Conservation (phyloP, 2,888 invertebrate species). For the Heliconius sara region DNA sequence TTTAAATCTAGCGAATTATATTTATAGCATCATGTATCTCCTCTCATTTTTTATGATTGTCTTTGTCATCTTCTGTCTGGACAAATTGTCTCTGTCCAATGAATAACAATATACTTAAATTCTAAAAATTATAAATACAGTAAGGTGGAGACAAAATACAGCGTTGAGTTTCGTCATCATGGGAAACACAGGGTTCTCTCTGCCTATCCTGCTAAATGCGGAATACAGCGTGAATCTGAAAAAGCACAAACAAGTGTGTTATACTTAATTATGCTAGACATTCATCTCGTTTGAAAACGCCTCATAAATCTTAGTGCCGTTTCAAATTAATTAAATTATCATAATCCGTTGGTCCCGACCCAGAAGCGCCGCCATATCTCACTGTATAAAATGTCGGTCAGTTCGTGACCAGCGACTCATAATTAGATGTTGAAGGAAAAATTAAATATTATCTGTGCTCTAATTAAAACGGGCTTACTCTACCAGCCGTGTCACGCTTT, state of each 20-base stretch:
- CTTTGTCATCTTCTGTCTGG: no score
- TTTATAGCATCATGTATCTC: no score
- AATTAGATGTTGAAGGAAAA: conserved; percentile 35
- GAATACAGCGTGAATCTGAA: no score
- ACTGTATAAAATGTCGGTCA: conserved; percentile 40
- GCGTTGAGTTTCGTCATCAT: no score
- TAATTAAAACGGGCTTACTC: conserved; percentile 21
- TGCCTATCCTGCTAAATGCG: no score
- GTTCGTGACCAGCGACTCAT: conserved; percentile 31
- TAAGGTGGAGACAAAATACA: no score
- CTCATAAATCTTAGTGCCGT: conserved; percentile 36
- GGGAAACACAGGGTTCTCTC: no score
- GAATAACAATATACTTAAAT: no score
- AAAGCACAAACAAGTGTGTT: background rate
- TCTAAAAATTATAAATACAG: no score
- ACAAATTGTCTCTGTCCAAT: no score
- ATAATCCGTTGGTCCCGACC: conserved; percentile 45
- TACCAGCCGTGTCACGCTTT: conserved; percentile 23
- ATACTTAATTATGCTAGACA: conserved; percentile 12
- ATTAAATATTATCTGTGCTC: conserved; percentile 32
- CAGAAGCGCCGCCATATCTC: conserved; percentile 40
- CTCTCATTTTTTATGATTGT: no score
- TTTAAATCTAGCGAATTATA: no score
- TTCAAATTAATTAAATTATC: conserved; percentile 45
- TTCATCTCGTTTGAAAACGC: conserved; percentile 25